phyloP scores from a whole-genome alignment of 2,888 invertebrate genomes.

The Dicranocentrus wangi region DNA sequence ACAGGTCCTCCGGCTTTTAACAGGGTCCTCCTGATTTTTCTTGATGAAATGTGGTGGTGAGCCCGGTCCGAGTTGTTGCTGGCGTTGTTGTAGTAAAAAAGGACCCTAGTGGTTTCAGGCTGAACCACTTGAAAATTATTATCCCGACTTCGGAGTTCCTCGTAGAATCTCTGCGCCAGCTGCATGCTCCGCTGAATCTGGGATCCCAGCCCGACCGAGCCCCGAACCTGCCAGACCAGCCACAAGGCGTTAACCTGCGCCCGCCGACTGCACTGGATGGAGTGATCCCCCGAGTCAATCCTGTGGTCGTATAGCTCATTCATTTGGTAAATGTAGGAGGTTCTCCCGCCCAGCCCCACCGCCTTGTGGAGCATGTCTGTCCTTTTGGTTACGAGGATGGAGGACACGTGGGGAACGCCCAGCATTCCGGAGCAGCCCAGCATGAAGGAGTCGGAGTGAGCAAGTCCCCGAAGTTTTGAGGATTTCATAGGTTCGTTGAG shows the following conservation, averaged over 20 bases:
- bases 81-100: constrained; percentile 46
- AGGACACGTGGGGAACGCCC: constrained; percentile 24
- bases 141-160: constrained; percentile 15
- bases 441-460: constrained; percentile 20
- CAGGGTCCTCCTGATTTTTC: constrained; percentile 37
- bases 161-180: constrained; percentile 22
- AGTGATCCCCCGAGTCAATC: constrained; percentile 42
- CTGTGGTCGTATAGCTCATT: constrained; percentile 30
- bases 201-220: constrained; percentile 27
- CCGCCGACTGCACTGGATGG: constrained; percentile 37
- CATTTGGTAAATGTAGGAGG: constrained; percentile 37
- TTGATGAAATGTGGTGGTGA: constrained; percentile 5
- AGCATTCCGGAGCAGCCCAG: constrained; percentile 38
- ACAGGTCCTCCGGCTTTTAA: constrained; percentile 20
- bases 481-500: too few relatives aligned
- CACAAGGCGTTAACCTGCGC: constrained; percentile 34
- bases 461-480: constrained; percentile 24
- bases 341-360: constrained; percentile 35
- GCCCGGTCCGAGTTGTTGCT: too few relatives aligned
- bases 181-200: constrained; percentile 41
- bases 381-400: constrained; percentile 19
- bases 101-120: constrained; percentile 37
- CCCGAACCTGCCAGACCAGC: constrained; percentile 42
- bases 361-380: constrained; percentile 26
- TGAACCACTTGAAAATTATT: constrained; percentile 21